phyloP scores from a whole-genome alignment of 2,113 vertebrate genomes.

The Aptenodytes forsteri region DNA sequence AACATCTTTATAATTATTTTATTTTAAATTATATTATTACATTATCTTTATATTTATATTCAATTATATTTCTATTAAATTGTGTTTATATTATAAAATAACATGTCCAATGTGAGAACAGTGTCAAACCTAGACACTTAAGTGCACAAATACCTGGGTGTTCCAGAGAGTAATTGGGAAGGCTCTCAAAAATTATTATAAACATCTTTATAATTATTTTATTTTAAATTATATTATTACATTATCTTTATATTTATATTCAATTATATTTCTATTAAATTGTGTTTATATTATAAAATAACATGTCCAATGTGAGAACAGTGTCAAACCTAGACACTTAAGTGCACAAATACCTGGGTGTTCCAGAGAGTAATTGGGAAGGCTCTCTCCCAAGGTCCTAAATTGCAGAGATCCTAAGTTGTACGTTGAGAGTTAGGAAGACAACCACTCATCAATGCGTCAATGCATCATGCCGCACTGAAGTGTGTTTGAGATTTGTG shows the following conservation, averaged over 20 bases:
- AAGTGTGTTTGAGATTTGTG: not conserved
- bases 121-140: not conserved
- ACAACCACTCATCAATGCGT: not conserved
- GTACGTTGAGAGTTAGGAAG: not conserved
- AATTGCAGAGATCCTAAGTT: not conserved
- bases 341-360: not conserved
- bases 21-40: not conserved
- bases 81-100: not conserved
- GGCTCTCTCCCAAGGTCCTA: not conserved
- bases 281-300: not conserved
- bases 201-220: not conserved
- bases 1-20: not conserved
- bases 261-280: not conserved
- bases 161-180: not conserved
- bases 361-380: not conserved
- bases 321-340: not conserved
- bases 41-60: not conserved
- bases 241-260: not conserved
- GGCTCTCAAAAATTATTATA: not conserved
- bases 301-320: not conserved
- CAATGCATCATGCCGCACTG: not conserved
- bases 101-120: not conserved
- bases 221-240: not conserved
- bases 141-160: not conserved
- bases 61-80: not conserved